These are phyloP conservation scores for Solen grandis DNA, from an alignment of 1,140 invertebrate species.

Conservation along the genomic window DNA sequence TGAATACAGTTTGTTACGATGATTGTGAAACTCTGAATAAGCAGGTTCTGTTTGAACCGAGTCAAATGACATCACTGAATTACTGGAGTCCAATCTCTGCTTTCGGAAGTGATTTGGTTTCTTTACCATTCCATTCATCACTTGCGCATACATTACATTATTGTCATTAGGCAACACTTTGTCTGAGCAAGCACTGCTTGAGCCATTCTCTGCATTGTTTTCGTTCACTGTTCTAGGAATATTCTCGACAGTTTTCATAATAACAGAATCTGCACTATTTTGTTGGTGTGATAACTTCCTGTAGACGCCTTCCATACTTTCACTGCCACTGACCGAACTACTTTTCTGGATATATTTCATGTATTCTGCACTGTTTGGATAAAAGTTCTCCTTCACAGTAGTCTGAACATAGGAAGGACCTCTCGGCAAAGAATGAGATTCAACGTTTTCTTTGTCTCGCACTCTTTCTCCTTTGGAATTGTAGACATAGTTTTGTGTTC, in stretches of 20 bases:
- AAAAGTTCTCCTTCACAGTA: conserved; percentile 50
- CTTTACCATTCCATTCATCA: background rate
- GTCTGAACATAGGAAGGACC: conserved; percentile 53
- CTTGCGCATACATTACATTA: background rate
- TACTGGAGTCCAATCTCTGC: conserved; percentile 38
- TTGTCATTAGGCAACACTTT: background rate
- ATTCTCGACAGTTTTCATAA: conserved; percentile 55
- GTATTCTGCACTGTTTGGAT: conserved; percentile 26
- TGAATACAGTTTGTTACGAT: conserved; percentile 42
- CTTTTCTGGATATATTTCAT: conserved; percentile 51
- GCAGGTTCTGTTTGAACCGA: conserved; percentile 51
- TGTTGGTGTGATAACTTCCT: conserved; percentile 44
- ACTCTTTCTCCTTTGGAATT: conserved; percentile 32
- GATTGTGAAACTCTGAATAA: conserved; percentile 11
- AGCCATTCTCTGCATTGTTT: background rate
- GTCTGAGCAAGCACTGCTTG: background rate
- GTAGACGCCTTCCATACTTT: conserved; percentile 40
- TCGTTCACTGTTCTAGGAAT: conserved; percentile 11
- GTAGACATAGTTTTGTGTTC: conserved; percentile 44
- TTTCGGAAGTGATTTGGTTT: conserved; percentile 13
- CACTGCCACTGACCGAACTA: conserved; percentile 34
- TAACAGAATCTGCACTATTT: conserved; percentile 56
- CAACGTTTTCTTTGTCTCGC: conserved; percentile 4
- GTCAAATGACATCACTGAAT: conserved; percentile 48
- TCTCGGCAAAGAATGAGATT: background rate